Base-by-base conservation (phyloP, 2,888 invertebrate genomes). In the Synanthedon andrenaeformis region DNA sequence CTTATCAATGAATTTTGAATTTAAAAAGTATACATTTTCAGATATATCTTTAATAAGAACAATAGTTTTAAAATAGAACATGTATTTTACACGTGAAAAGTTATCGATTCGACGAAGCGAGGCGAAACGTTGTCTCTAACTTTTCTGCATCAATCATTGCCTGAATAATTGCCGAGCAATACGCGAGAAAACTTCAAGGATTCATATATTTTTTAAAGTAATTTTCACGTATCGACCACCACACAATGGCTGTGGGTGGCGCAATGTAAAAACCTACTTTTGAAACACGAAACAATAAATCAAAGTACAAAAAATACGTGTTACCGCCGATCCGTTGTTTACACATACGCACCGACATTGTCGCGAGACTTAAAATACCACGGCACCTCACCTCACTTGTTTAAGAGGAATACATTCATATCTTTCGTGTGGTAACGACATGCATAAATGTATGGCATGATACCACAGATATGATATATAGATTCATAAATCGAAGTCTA, bases 281-380 rank as follows among this genome's bases (percentile, higher is more conserved):
- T 80, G 79, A 76, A 83, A 83, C 74, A 62, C 74, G 76, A 81
- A 81, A 83, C 82, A 79, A 82, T 86, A 86, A 85, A 84, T 85
- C 85, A 82, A 81, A 77, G 74, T 66, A 74, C 76, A 85, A 84
- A 85, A 80, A 83, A 77, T 72, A 83, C 76, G 85, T 83, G 85
- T 84, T 82, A 81, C 79, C 74, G 69, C 63, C 13, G 69, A 69
- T 70, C 79, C 74, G 80, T 77, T 83, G 83, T 85, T 83, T 82
- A 79, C 81, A 76, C 76, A 69, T 67, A 74, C 66, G 66, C 66
- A 69, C 69, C 69, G 75, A 84, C 82, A 79, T 75, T 84, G 84
- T 82, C 79, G 84, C 74, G 63, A 60, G 62, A 56, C 69, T 66
- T 74, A 73, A 77, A 76, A 76, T 23, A 76, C 70, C 65, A 58